Conservation (phyloP, 2,888 invertebrate species). For the Microctonus aethiopoides region DNA sequence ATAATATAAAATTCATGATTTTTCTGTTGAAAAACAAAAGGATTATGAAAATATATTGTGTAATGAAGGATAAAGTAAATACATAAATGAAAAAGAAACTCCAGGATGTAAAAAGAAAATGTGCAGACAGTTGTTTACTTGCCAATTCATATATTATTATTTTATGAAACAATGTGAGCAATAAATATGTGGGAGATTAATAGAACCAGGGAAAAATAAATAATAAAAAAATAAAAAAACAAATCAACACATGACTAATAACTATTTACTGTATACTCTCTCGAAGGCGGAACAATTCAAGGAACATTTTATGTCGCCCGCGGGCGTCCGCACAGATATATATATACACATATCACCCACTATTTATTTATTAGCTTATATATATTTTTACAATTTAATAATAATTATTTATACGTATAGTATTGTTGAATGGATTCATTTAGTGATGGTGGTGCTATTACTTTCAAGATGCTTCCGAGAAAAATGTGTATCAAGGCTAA, state of each 20-base stretch:
- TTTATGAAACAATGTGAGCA: background rate
- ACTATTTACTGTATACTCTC: background rate
- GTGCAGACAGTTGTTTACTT: background rate
- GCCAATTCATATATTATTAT: background rate
- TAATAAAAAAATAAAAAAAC: background rate
- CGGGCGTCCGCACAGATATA: no score
- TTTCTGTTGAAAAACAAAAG: background rate
- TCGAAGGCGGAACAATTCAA: slow-evolving; percentile 24
- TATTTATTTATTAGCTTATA: background rate
- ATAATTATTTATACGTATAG: no score
- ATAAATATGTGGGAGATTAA: background rate
- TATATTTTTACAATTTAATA: background rate
- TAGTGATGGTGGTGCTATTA: no score
- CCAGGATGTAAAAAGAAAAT: background rate
- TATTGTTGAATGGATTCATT: no score
- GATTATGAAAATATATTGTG: no score
- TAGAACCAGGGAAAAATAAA: slow-evolving; percentile 11
- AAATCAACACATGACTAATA: background rate
- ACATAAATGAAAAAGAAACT: no score
- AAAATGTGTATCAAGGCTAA: slow-evolving; percentile 15
- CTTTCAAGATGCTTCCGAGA: slow-evolving; percentile 7
- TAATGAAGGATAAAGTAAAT: background rate
- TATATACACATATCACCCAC: slow-evolving; percentile 22
- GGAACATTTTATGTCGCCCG: slow-evolving; percentile 26
- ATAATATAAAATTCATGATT: background rate